A percentile compares a stretch with the other conserved stretches of the same genome.
Conservation (phyloP, 2,888 invertebrate genomes). For the Pterostichus madidus region DNA sequence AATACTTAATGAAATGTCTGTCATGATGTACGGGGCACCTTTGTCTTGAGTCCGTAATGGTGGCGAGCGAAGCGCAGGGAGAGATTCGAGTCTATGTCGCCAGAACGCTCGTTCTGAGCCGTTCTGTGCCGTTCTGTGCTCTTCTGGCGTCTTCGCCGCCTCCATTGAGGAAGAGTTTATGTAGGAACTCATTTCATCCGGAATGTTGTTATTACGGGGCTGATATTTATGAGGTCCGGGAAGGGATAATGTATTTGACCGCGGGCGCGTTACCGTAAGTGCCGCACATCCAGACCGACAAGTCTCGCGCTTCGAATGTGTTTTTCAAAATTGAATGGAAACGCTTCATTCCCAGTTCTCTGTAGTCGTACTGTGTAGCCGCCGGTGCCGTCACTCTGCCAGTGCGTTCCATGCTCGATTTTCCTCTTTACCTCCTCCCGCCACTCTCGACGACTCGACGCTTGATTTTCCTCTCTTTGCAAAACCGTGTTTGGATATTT, state of each 20-base stretch:
- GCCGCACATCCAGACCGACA: conserved; percentile 48
- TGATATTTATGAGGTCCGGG: conserved; percentile 62
- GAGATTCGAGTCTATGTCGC: conserved; percentile 13
- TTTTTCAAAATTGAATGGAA: conserved; percentile 60
- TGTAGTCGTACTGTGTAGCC: not conserved
- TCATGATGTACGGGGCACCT: conserved; percentile 64
- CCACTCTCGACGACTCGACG: not conserved
- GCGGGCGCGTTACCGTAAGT: conserved; percentile 56
- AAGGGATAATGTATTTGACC: conserved; percentile 63
- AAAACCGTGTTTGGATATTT: conserved; percentile 25
- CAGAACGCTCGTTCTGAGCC: not conserved
- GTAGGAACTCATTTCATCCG: conserved; percentile 62
- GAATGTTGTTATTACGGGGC: conserved; percentile 64
- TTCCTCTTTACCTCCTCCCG: not conserved
- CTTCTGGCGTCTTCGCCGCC: conserved; percentile 31
- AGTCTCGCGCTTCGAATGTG: conserved; percentile 55
- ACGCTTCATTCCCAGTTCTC: conserved; percentile 13
- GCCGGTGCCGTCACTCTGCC: not conserved
- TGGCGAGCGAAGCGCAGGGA: not conserved
- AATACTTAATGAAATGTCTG: conserved; percentile 65
- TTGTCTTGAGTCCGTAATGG: conserved; percentile 61
- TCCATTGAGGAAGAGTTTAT: conserved; percentile 57
- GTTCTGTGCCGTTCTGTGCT: too few relatives aligned
- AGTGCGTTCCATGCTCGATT: conserved; percentile 28
- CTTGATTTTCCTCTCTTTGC: conserved; percentile 9